Evolutionary conservation across 1,140 invertebrate genomes (phyloP), one percentile per base, ranked within the genome.

Genomic region (Bombus polaris): DNA sequence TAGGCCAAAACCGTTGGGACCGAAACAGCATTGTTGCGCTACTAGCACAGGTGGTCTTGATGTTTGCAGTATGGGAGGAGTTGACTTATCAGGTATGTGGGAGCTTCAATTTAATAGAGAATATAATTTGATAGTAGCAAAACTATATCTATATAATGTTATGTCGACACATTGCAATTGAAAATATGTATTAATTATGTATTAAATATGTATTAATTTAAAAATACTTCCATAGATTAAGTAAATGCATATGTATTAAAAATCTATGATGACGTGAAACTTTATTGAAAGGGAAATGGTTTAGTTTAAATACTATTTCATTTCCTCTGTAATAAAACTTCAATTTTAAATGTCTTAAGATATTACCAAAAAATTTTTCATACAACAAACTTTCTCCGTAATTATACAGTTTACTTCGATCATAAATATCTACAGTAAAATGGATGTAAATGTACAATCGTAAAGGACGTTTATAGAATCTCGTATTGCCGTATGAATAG

Each of bases 21-120:
- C 93, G 72, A 95, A 95, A 73, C 92, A 95, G 70, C 93, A 94
- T 80, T 95, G 95, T 78, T 95, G 95, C 80, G 89, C 93, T 1
- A 95, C 94, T 0, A 95, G 94, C 79, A 94, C 94, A 10, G 94
- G 92, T 15, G 94, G 94, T 35, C 81, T 95, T 28, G 94, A 95
- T 75, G 91, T 95, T 47, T 94, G 94, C 87, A 95, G 94, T 66
- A 94, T 95, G 83, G 93, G 90, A 35, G 95, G 94, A 73, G 87
- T 94, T 85, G 94, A 95, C 84, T 91, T 95, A 90, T 95, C 94
- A 92, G 94, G 95, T 95, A 91, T 4, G 73, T 66, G 13, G 83
- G 47, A 32, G 15, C 77, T 68, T 37, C 42, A 71, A 32, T 75
- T 62, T 57, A 6, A 25, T 13, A 53, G 6, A 32, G 28, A 47